Conservation (phyloP, 1,140 invertebrate genomes). For the Lepidurus packardi region DNA sequence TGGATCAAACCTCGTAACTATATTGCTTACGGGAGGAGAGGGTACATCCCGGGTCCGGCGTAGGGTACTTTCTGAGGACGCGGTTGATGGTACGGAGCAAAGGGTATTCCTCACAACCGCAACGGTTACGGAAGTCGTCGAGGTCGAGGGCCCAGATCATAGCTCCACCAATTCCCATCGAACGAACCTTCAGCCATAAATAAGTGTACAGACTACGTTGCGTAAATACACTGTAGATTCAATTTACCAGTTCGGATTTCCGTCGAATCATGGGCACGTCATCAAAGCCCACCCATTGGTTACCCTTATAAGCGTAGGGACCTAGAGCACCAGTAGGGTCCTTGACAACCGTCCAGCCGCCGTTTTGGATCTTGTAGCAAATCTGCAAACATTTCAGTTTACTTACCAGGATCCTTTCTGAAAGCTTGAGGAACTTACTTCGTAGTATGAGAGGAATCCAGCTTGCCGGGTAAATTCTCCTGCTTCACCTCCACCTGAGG, state of each 20-base stretch:
- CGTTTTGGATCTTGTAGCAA: slow-evolving; percentile 35
- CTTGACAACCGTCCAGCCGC: slow-evolving; percentile 42
- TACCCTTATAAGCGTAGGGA: slow-evolving; percentile 46
- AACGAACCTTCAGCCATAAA: background rate
- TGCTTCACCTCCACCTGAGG: slow-evolving; percentile 62
- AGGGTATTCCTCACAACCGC: slow-evolving; percentile 45
- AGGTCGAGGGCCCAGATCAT: slow-evolving; percentile 72
- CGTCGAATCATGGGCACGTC: slow-evolving; percentile 41
- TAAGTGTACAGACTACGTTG: background rate
- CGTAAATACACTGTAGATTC: background rate
- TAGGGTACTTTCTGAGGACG: slow-evolving; percentile 59
- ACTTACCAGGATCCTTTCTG: background rate
- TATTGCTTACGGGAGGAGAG: background rate
- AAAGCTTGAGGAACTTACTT: slow-evolving; percentile 48
- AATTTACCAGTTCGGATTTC: slow-evolving; percentile 43
- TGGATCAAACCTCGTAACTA: background rate
- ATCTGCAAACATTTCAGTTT: slow-evolving; percentile 10
- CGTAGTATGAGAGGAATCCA: slow-evolving; percentile 83
- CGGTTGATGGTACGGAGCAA: slow-evolving; percentile 43
- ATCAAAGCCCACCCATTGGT: slow-evolving; percentile 51
- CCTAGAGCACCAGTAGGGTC: slow-evolving; percentile 42
- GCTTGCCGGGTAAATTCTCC: slow-evolving; percentile 75
- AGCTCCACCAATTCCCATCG: slow-evolving; percentile 29
- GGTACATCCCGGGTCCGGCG: slow-evolving; percentile 32
- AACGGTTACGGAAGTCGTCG: slow-evolving; percentile 70